phyloP scores from a whole-genome alignment of 2,888 invertebrate genomes.

The Drosophila picticornis region DNA sequence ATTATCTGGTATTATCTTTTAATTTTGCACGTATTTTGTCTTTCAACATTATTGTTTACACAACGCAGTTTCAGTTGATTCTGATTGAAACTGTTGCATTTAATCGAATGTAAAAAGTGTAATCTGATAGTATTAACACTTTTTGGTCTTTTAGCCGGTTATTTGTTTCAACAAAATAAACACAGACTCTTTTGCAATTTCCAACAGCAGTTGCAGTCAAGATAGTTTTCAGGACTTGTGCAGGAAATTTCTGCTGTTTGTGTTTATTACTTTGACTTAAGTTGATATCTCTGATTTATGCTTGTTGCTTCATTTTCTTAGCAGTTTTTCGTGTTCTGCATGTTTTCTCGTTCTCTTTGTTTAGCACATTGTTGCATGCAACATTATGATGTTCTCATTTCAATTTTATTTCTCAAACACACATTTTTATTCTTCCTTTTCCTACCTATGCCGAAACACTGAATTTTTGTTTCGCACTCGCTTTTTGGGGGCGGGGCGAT shows the following conservation, averaged over 20 bases:
- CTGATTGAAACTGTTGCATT: background rate
- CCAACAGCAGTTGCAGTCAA: background rate
- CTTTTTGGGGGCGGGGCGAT: slow-evolving; percentile 35
- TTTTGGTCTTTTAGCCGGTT: background rate
- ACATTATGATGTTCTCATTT: slow-evolving; percentile 39
- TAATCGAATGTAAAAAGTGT: background rate
- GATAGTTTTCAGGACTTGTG: background rate
- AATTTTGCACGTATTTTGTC: background rate
- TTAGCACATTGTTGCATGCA: slow-evolving; percentile 45
- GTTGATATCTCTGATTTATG: background rate
- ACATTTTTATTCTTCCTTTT: slow-evolving; percentile 42
- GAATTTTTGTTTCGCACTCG: slow-evolving; percentile 52
- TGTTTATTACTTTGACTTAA: background rate
- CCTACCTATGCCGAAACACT: slow-evolving; percentile 37
- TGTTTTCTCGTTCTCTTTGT: slow-evolving; percentile 33
- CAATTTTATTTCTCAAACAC: slow-evolving; percentile 44
- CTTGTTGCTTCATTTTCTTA: background rate
- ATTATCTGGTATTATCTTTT: slow-evolving; percentile 8
- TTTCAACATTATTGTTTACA: slow-evolving; percentile 1
- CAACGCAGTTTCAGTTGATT: background rate
- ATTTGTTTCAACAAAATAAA: background rate
- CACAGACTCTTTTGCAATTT: background rate
- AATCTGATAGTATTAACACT: background rate
- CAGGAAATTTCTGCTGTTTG: background rate
- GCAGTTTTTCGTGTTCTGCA: slow-evolving; percentile 15